phyloP scores from a whole-genome alignment of 2,888 invertebrate species.

The Luperina nickerlii region DNA sequence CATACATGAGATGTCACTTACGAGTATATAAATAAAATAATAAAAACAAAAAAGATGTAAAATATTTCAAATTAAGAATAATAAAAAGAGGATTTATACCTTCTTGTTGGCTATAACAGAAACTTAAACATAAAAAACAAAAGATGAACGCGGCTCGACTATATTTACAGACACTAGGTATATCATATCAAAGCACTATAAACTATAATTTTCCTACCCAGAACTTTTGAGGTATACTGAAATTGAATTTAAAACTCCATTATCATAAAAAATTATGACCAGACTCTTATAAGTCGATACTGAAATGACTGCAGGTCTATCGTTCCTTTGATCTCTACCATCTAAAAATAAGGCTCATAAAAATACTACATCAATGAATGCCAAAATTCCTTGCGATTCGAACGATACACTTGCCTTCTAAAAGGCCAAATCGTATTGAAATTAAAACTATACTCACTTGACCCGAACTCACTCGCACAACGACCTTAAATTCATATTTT shows the following conservation, averaged over 20 bases:
- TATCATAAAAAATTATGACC: slow-evolving; percentile 7
- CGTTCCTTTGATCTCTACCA: slow-evolving; percentile 30
- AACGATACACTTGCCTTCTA: slow-evolving; percentile 38
- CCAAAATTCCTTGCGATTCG: slow-evolving; percentile 43
- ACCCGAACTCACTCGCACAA: slow-evolving; percentile 29
- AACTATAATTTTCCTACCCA: not conserved
- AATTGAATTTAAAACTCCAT: not conserved
- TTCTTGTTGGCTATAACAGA: not conserved
- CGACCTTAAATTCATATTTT: slow-evolving; percentile 36
- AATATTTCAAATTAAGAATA: no score
- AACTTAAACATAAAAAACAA: not conserved
- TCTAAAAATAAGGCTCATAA: slow-evolving; percentile 47
- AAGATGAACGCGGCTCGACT: not conserved
- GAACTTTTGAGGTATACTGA: not conserved
- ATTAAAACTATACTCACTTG: slow-evolving; percentile 40
- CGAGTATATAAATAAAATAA: no score
- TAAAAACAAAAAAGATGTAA: no score
- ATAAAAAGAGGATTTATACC: no score
- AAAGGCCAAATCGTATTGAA: slow-evolving; percentile 44
- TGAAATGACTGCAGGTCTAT: slow-evolving; percentile 5
- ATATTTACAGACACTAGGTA: not conserved
- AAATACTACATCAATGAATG: slow-evolving; percentile 42
- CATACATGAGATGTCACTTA: no score
- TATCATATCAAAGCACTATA: not conserved
- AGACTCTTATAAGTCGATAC: slow-evolving; percentile 8